Percentiles rank a stretch among this genome's conserved stretches.
phyloP scores from a whole-genome alignment of 35 echinoderm and acorn worm genomes.

The Heliocidaris tuberculata region DNA sequence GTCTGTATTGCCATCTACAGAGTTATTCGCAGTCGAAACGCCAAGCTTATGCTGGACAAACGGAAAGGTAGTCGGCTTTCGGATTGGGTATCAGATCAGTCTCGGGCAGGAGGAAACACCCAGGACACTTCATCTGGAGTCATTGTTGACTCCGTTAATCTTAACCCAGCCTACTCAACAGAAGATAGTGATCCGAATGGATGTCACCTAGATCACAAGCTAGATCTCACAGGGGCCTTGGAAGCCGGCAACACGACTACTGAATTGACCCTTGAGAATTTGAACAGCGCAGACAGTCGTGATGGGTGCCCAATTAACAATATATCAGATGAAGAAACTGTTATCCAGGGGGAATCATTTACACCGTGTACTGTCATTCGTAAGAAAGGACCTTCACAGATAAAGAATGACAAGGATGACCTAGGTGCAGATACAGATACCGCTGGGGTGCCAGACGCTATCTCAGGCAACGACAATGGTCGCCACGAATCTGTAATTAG shows the following conservation, averaged over 20 bases:
- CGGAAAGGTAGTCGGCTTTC: too few species aligned
- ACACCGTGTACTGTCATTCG: neutral
- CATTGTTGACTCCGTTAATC: neutral
- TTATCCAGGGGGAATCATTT: neutral
- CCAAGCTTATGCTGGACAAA: neutral
- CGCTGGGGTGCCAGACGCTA: neutral
- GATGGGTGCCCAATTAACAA: neutral
- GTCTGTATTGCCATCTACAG: slow-evolving; percentile 42
- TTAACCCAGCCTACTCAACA: neutral
- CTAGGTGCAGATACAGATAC: neutral
- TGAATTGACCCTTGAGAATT: neutral
- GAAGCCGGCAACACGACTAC: neutral
- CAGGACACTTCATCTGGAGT: neutral
- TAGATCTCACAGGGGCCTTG: neutral
- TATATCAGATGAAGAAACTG: neutral
- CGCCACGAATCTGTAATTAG: neutral
- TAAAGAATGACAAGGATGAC: neutral
- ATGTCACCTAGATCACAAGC: neutral
- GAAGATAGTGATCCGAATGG: neutral
- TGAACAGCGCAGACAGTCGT: neutral
- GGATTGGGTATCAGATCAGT: neutral
- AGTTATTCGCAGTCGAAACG: slow-evolving; percentile 22
- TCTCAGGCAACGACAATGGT: neutral
- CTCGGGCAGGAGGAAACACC: neutral
- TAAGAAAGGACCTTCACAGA: neutral